phyloP scores from a whole-genome alignment of 2,888 invertebrate species.

The Nymphalis c-album region DNA sequence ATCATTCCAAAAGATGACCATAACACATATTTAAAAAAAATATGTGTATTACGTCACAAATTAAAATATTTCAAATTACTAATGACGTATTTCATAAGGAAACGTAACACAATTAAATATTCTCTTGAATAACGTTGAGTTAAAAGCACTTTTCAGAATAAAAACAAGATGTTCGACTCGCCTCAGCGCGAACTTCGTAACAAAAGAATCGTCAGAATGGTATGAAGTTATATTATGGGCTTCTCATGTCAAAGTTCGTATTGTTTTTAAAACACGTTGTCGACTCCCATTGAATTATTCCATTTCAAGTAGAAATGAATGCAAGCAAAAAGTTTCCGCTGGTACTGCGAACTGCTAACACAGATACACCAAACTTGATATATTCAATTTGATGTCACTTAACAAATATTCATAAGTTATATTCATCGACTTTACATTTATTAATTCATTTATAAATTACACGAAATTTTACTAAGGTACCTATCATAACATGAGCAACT shows the following conservation, averaged over 20 bases:
- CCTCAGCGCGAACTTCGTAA: slow-evolving; percentile 36
- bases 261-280: slow-evolving; percentile 25
- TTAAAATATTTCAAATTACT: slow-evolving; percentile 12
- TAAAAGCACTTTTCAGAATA: slow-evolving; percentile 33
- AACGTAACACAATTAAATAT: slow-evolving; percentile 31
- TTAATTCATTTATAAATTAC: background rate
- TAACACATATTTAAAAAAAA: too few relatives aligned
- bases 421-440: background rate
- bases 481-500: background rate
- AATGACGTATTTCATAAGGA: slow-evolving; percentile 23
- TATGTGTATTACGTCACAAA: background rate
- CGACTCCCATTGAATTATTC: slow-evolving; percentile 26
- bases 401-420: slow-evolving; percentile 19
- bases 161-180: slow-evolving; percentile 38
- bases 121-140: slow-evolving; percentile 31
- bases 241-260: slow-evolving; percentile 29
- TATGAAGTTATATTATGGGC: slow-evolving; percentile 29
- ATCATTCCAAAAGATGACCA: too few relatives aligned
- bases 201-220: slow-evolving; percentile 38
- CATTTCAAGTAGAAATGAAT: slow-evolving; percentile 30
- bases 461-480: background rate
- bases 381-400: slow-evolving; percentile 15
- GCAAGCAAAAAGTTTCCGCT: slow-evolving; percentile 16
- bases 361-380: slow-evolving; percentile 24
- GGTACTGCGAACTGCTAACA: slow-evolving; percentile 7